A percentile compares a stretch with the other conserved stretches of the same genome.
phyloP scores from a whole-genome alignment of 2,113 vertebrate genomes.

The Toxotes chatareus region DNA sequence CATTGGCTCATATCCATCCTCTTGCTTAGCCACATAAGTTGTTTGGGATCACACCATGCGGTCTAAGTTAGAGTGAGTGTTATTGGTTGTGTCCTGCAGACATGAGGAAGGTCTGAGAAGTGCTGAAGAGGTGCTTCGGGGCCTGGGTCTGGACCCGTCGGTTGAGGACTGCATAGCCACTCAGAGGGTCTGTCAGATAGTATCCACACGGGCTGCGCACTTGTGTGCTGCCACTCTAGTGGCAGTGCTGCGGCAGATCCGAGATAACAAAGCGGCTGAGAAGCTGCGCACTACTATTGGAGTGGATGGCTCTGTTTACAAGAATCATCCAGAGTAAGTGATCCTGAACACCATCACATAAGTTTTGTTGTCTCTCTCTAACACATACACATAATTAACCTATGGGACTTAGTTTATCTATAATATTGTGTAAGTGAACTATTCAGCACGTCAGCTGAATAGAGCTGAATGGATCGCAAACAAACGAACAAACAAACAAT shows the following conservation, averaged over 20 bases:
- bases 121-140: conserved; percentile 85
- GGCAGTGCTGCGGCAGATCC: conserved; percentile 91
- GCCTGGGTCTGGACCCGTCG: conserved; percentile 87
- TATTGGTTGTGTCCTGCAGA: conserved; percentile 72
- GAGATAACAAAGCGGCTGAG: conserved; percentile 93
- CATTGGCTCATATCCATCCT: background rate
- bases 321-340: conserved; percentile 95
- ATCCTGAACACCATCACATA: background rate
- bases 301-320: conserved; percentile 95
- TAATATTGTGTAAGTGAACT: too few relatives aligned
- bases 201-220: conserved; percentile 92
- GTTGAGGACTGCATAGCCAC: conserved; percentile 90
- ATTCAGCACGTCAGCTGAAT: background rate
- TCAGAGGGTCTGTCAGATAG: conserved; percentile 92
- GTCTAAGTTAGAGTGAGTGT: background rate
- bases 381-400: background rate
- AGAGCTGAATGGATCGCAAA: background rate
- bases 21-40: background rate
- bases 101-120: conserved; percentile 89
- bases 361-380: background rate
- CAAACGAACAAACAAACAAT: background rate
- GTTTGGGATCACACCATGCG: background rate
- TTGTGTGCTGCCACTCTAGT: conserved; percentile 91
- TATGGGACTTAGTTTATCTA: background rate
- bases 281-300: conserved; percentile 90